Evolutionary conservation across 2,888 invertebrate genomes (phyloP), one percentile per base, ranked within the genome.

Genomic region (Rhopalosiphum nymphaeae): DNA sequence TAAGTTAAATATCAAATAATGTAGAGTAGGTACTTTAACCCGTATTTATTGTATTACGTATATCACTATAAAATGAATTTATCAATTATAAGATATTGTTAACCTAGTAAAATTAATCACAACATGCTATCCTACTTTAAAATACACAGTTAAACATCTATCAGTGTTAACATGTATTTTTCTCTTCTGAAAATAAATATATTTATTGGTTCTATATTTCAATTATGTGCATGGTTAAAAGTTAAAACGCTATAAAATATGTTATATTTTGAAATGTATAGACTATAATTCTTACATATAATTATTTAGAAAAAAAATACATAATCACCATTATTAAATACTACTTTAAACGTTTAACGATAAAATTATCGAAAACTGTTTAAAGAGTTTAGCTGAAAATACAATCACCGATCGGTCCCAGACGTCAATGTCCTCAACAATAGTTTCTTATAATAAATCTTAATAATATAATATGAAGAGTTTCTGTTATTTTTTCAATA

Each of bases 351-450:
- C 84, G 84, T 42, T 85, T 49, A 89, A n/a, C 36, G 21, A 88
- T 42, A 89, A 42, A 56, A 89, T 89, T 89, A 89, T 61, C 13
- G 29, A 57, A 61, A 89, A 89, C 56, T 25, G 25, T 88, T 53
- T 87, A 49, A 44, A 89, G 61, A 90, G 53, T 78, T 61, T 67
- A 67, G 67, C 90, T 46, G n/a, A 49, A 91, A 91, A 91, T 78
- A 78, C n/a, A 42, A 67, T 46, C 49, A 89, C 36, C 89, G 53
- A 56, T 42, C 42, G 91, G 84, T n/a, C 29, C 36, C n/a, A 49
- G 26, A 49, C 87, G 92, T 92, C 92, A 92, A 87, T 67, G 92
- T 88, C 92, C 92, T 88, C 67, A 67, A 92, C 87, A 88, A 92
- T 92, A 42, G 61, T 53, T 13, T 53, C 49, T 36, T 49, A 49